Evolutionary conservation across 2,888 invertebrate genomes (phyloP).

Genomic region (Ephialtes manifestator): DNA sequence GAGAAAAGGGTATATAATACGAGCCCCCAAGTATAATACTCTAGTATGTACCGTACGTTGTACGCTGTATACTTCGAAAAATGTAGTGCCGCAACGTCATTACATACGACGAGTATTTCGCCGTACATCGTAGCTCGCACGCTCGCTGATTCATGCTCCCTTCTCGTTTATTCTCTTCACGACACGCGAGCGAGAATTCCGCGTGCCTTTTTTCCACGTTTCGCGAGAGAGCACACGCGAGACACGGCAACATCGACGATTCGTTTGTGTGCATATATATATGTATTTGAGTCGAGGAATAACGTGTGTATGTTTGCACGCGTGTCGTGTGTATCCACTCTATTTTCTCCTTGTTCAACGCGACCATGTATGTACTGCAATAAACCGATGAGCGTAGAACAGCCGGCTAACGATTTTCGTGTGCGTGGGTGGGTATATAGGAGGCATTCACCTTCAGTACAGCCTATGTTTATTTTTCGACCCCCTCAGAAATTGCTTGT

Average conservation of each 20-base stretch:
- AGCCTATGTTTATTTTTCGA: no score
- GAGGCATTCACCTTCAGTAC: background rate
- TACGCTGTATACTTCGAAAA: slow-evolving; percentile 31
- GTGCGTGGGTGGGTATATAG: background rate
- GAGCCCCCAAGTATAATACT: background rate
- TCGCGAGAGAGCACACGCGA: slow-evolving; percentile 35
- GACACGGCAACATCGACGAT: background rate
- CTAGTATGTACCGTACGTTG: background rate
- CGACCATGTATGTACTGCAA: slow-evolving; percentile 2
- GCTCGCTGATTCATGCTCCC: slow-evolving; percentile 32
- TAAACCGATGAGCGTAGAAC: background rate
- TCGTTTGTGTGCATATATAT: background rate
- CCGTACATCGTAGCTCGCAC: background rate
- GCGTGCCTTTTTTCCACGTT: slow-evolving; percentile 28
- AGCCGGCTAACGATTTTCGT: slow-evolving; percentile 25
- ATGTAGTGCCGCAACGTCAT: slow-evolving; percentile 54
- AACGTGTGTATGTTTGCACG: slow-evolving; percentile 3
- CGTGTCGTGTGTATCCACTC: background rate
- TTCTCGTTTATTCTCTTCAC: slow-evolving; percentile 7
- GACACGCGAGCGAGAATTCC: slow-evolving; percentile 32
- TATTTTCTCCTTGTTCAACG: slow-evolving; percentile 7
- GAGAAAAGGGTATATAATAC: background rate
- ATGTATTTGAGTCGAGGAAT: background rate
- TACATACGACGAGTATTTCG: slow-evolving; percentile 46
- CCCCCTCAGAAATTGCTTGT: no score